Evolutionary conservation across 2,888 invertebrate genomes (phyloP).

Genomic region (Drosophila seclusa): DNA sequence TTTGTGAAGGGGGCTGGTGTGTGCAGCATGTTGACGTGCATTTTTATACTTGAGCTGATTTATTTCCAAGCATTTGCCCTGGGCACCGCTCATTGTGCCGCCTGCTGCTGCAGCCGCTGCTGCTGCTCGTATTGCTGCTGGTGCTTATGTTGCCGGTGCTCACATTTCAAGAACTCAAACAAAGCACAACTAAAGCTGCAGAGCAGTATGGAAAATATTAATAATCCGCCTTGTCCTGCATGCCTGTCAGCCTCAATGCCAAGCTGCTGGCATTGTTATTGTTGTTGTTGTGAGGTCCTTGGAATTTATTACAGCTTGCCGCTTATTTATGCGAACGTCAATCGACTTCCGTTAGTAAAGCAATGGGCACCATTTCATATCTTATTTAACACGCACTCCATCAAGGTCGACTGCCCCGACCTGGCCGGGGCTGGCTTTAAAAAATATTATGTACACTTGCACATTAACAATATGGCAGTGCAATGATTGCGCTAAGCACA

Average conservation of each 20-base stretch:
- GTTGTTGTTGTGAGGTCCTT: conserved; percentile 14
- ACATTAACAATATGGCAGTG: conserved; percentile 45
- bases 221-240: conserved; percentile 54
- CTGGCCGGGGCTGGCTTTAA: not conserved
- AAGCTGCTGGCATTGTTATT: conserved; percentile 7
- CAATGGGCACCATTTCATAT: conserved; percentile 23
- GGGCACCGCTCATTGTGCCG: conserved; percentile 36
- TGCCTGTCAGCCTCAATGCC: not conserved
- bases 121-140: not conserved
- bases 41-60: conserved; percentile 67
- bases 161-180: conserved; percentile 72
- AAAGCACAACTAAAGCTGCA: conserved; percentile 45
- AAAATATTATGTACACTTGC: conserved; percentile 26
- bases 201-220: conserved; percentile 74
- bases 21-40: conserved; percentile 57
- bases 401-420: not conserved
- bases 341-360: conserved; percentile 25
- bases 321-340: conserved; percentile 62
- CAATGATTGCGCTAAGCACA: conserved; percentile 56
- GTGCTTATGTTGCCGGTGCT: conserved; percentile 30
- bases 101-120: conserved; percentile 1
- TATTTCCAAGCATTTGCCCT: conserved; percentile 54
- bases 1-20: not conserved
- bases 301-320: conserved; percentile 61
- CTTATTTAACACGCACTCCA: conserved; percentile 44